phyloP scores from a whole-genome alignment of 2,113 vertebrate genomes.

The Phaethon lepturus region DNA sequence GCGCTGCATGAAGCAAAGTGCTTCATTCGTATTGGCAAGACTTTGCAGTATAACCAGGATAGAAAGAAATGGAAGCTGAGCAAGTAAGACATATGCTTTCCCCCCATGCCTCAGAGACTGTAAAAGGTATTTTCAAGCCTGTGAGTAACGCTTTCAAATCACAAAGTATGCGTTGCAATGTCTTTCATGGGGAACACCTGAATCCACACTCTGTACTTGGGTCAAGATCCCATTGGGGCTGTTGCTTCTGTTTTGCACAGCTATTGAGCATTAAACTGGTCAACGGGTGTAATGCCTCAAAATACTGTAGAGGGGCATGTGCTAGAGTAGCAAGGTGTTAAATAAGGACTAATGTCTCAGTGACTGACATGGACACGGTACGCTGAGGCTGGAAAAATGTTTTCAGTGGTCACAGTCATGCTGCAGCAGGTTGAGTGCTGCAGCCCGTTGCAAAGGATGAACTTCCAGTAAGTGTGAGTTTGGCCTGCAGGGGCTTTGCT shows the following conservation, averaged over 20 bases:
- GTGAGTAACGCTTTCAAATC: fast-evolving
- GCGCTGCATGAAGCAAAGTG: background rate
- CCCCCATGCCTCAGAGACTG: background rate
- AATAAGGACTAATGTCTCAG: fast-evolving
- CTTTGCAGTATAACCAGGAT: background rate
- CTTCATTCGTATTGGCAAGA: background rate
- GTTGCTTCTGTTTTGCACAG: background rate
- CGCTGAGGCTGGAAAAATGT: fast-evolving
- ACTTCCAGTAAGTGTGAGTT: fast-evolving
- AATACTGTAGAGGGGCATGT: background rate
- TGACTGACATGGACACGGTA: fast-evolving
- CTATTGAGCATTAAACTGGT: background rate
- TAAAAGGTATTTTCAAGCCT: background rate
- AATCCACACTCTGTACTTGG: fast-evolving
- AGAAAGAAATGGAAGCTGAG: background rate
- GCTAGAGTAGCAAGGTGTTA: background rate
- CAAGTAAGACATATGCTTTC: background rate
- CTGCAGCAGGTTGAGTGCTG: background rate
- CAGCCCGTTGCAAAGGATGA: background rate
- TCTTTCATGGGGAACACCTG: background rate
- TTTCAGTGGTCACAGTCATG: background rate
- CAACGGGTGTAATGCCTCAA: background rate
- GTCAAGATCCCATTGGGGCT: background rate
- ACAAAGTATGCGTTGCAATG: fast-evolving
- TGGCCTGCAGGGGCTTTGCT: background rate